Conservation (phyloP, 2,113 vertebrate genomes). For the Nothoprocta perdicaria region DNA sequence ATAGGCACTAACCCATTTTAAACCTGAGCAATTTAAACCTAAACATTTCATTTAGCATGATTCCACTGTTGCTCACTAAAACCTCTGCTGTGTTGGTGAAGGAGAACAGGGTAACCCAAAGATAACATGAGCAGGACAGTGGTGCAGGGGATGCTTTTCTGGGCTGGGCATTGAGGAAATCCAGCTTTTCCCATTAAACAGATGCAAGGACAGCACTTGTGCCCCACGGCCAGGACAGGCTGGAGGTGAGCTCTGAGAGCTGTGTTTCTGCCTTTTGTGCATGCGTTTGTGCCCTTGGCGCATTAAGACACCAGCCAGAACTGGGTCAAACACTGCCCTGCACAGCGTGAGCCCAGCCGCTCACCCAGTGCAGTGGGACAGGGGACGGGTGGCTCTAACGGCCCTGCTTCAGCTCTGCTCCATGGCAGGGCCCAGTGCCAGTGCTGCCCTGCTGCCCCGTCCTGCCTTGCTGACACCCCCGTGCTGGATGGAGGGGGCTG, state of each 20-base stretch:
- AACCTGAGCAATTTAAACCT: slow-evolving; percentile 25
- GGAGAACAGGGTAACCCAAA: not conserved
- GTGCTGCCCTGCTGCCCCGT: not conserved
- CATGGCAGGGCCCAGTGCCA: not conserved
- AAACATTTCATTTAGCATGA: slow-evolving; percentile 38
- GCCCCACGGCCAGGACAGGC: not conserved
- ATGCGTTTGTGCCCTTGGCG: too few relatives aligned
- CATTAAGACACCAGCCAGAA: too few relatives aligned
- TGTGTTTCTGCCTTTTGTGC: not conserved
- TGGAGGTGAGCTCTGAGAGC: not conserved
- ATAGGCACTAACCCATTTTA: slow-evolving; percentile 21
- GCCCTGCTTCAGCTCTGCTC: not conserved
- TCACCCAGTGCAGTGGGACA: not conserved
- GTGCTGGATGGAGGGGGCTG: not conserved
- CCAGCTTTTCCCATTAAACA: not conserved
- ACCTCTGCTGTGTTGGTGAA: not conserved
- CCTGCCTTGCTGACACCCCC: not conserved
- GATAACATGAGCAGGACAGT: not conserved
- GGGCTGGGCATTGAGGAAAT: not conserved
- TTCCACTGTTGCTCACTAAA: slow-evolving; percentile 29
- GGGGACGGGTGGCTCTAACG: not conserved
- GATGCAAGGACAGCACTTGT: fast-evolving
- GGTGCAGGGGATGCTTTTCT: not conserved
- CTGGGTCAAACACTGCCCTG: not conserved
- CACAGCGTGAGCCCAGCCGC: not conserved